These are phyloP conservation scores for Mormyrops boulengeri DNA, from an alignment of 2,797 vertebrate genomes.

Conservation along the genomic window DNA sequence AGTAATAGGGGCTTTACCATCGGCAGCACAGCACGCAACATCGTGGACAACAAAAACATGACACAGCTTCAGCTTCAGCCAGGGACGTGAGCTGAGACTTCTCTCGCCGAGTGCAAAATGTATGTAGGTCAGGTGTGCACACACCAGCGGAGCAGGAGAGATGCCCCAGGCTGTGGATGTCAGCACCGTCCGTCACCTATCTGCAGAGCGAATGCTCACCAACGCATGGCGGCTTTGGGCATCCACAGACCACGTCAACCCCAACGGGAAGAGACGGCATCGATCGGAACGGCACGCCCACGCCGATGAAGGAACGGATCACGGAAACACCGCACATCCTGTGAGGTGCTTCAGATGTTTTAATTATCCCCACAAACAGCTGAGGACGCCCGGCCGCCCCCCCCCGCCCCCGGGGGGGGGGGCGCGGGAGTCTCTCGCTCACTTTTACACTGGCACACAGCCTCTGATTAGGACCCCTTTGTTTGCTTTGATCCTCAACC, in stretches of 20 bases:
- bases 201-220: background rate
- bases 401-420: background rate
- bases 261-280: background rate
- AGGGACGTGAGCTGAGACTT: background rate
- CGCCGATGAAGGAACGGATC: background rate
- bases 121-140: background rate
- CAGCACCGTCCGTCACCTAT: background rate
- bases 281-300: background rate
- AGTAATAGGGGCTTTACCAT: background rate
- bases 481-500: slow-evolving; percentile 54
- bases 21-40: background rate
- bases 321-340: background rate
- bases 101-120: background rate
- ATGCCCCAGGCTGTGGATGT: slow-evolving; percentile 9
- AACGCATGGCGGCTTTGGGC: no score
- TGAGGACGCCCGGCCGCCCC: background rate
- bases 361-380: background rate
- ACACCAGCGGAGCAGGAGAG: slow-evolving; percentile 9
- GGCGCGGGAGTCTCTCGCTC: slow-evolving; percentile 26
- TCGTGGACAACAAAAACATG: background rate
- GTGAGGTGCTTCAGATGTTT: background rate
- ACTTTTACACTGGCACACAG: slow-evolving; percentile 45
- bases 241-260: background rate
- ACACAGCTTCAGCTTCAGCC: background rate
- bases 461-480: slow-evolving; percentile 57